Base-by-base conservation (phyloP, 2,797 vertebrate genomes). In the Enteromius viviparus region DNA sequence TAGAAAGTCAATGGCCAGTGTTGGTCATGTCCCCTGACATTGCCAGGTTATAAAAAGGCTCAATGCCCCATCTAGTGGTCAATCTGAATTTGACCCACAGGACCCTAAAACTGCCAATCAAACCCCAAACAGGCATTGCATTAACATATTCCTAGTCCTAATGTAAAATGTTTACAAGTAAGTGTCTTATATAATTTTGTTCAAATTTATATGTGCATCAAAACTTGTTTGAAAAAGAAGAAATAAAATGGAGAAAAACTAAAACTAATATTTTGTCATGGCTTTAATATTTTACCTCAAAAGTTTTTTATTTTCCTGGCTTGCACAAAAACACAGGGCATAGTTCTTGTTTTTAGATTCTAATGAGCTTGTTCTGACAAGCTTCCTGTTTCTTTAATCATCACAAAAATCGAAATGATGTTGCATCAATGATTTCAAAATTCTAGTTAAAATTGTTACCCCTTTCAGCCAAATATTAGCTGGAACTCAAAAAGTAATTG, bases 1-100 rank as follows among this genome's bases (percentile, higher is more conserved):
- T 19, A 55, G 42, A 23, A 65, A n/a, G 15, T 2, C 14, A 53
- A 32, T 45, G 23, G 12, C 32, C 15, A 29, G 19, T 10, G 15
- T 37, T 29, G 29, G 40, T 70, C 74, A 62, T 21, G 23, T 17
- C 51, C 53, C 19, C 11, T 32, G 26, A 23, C 9, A 64, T 11
- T 47, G 2, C 45, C 60, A 4, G 37, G 58, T 47, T 55, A 86
- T 83, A 81, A 85, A 62, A 47, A 76, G 87, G 75, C 29, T 51
- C 53, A 69, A 85, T 72, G 84, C 88, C 51, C 88, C 88, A 86
- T 85, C 88, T 89, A 85, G 88, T 89, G 88, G 88, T 78, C 81
- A 86, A 58, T 83, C 53, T 51, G 26, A 26, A 66, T 68, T 79
- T 85, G 87, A 88, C 87, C 72, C 51, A 32, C 10, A 72, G 64